A percentile compares a stretch with the other conserved stretches of the same genome.
phyloP scores from a whole-genome alignment of 2,888 invertebrate genomes.

The Ophioninae sp. region DNA sequence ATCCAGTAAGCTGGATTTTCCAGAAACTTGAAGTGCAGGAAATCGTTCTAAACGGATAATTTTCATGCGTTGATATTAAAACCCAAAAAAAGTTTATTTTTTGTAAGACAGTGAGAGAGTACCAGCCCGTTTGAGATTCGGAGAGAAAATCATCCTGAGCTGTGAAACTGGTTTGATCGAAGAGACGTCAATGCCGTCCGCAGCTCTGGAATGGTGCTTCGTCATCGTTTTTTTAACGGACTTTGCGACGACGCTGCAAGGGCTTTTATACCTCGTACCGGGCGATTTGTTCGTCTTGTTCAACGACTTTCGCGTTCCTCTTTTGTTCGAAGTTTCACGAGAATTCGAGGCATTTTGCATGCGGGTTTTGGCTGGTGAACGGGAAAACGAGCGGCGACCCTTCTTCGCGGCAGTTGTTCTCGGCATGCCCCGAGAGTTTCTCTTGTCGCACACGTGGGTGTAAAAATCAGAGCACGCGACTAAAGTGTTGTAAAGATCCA shows the following conservation, averaged over 20 bases:
- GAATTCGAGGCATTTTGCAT: neutral
- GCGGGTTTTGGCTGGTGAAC: neutral
- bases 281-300: slow-evolving; percentile 1
- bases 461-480: slow-evolving; percentile 7
- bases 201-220: neutral
- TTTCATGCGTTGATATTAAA: neutral
- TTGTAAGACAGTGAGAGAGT: neutral
- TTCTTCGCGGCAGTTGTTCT: neutral
- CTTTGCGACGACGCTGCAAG: neutral
- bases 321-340: neutral
- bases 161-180: slow-evolving; percentile 20
- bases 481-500: slow-evolving; percentile 23
- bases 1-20: neutral
- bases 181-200: slow-evolving; percentile 3
- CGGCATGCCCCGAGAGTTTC: neutral
- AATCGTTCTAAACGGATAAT: neutral
- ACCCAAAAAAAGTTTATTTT: neutral
- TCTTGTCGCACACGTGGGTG: neutral
- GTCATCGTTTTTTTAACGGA: neutral
- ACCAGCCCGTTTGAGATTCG: neutral
- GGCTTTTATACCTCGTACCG: neutral
- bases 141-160: slow-evolving; percentile 32
- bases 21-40: neutral
- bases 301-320: slow-evolving; percentile 6
- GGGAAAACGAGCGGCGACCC: neutral